Evolutionary conservation across 2,888 invertebrate species (phyloP), one percentile per base, ranked within the genome.

Genomic region (Mylabris sibirica): DNA sequence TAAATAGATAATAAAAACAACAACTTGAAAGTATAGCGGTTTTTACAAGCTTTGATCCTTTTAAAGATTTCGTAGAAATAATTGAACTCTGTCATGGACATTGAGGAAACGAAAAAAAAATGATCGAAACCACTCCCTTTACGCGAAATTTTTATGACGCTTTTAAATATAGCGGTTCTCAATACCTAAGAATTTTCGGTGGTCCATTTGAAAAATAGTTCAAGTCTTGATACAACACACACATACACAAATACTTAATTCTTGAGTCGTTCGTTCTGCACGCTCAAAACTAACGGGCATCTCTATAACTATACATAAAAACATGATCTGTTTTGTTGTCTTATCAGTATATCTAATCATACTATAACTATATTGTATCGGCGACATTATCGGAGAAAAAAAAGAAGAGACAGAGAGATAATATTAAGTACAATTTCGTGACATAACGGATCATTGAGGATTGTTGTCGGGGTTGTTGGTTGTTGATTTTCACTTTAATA

Each of bases 371-470:
- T 72, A 76, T 78, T 77, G 76, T 77, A 77, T 77, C 73, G n/a
- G 74, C 72, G 75, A 77, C 75, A 70, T 72, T 75, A 74, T 75
- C 76, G 76, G 74, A 75, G 75, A 75, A 73, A 30, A 30, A 30
- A 30, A 30, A 1, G 8, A 8, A 30, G 4, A 30, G 30, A 30
- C 8, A 30, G 30, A 30, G n/a, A 6, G 30, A 30, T 30, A 30
- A 30, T 30, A 30, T 70, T 70, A 74, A 78, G 75, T 72, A 75
- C 77, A 74, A 77, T 78, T 79, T 80, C 80, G 79, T 80, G 80
- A 80, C 78, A 78, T 80, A 80, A 80, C 80, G 80, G 80, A 71
- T 68, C 67, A 34, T 63, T 59, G 64, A 67, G 5, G 30, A 30
- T 30, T 30, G 63, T 64, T 70, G 72, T 75, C 75, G 71, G 73